Base-by-base conservation (phyloP, 2,797 vertebrate species). In the Muscicapa comitata region DNA sequence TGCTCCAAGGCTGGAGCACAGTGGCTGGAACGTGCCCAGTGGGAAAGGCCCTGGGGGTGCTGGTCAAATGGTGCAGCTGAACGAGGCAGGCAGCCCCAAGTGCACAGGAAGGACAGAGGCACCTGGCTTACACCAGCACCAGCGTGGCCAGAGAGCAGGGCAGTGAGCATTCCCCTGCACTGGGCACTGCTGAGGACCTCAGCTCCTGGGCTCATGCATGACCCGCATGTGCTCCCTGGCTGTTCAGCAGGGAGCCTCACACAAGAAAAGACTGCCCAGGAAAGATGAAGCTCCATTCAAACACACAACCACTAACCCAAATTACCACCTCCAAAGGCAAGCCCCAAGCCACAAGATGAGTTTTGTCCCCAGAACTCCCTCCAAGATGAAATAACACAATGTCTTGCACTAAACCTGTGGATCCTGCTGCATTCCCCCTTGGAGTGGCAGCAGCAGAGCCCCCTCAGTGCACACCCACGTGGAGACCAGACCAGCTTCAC, bases 191-290 rank as follows among this genome's bases (percentile, higher is more conserved):
- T 23, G 33, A 29, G 67, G 29, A 47, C 25, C 8, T 20, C 61
- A 15, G 38, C 5, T 2, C 18, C 51, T 26, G 33, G 40, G 55
- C 6, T 7, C 28, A 11, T 3, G 50, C 4, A 0, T 1, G 25
- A 53, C 6, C 33, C 25, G 58, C 68, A 58, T 9, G 14, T n/a
- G 24, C 61, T 35, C 38, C 33, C 66, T 16, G 38, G 17, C 9
- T 19, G 35, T 4, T 13, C 85, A 45, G 18, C 50, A 37, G 18
- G 16, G n/a, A 58, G 43, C 10, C 2, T 53, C 7, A 33, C 26
- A 28, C 6, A 5, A 12, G 57, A 13, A 31, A n/a, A 51, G 9
- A 18, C 25, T 24, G 35, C 5, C 53, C 48, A 74, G 37, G 8
- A 62, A 66, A 53, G 16, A 67, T 2, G 17, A 45, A 47, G n/a